These are phyloP conservation scores for Psilopsiagon aurifrons DNA, from an alignment of 2,113 vertebrate genomes.

Conservation along the genomic window DNA sequence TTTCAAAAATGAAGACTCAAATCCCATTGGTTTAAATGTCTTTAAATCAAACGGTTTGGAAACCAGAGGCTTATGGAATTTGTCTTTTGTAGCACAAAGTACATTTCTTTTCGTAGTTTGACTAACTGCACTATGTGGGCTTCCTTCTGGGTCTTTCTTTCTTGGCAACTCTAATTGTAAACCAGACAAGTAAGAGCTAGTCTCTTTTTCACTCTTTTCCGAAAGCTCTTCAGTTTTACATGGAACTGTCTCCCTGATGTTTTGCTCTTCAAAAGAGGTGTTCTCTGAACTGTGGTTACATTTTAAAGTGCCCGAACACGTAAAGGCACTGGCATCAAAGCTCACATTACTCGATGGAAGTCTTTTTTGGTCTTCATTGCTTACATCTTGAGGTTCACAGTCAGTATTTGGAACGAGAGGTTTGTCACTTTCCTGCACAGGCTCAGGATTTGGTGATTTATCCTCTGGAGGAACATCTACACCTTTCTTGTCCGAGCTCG, in stretches of 20 bases:
- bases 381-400: background rate
- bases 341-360: conserved; percentile 37
- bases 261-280: conserved; percentile 63
- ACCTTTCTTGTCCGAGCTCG: conserved; percentile 55
- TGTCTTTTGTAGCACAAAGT: conserved; percentile 75
- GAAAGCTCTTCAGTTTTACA: conserved; percentile 66
- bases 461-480: conserved; percentile 6
- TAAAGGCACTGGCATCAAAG: conserved; percentile 66
- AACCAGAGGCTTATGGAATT: conserved; percentile 68
- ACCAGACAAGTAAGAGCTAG: conserved; percentile 62
- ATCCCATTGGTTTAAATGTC: conserved; percentile 92
- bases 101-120: conserved; percentile 65
- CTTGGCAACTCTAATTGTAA: conserved; percentile 82
- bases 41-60: conserved; percentile 85
- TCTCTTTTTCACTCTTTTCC: conserved; percentile 74
- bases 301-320: conserved; percentile 73
- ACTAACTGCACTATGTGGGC: conserved; percentile 46
- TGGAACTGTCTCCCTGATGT: conserved; percentile 28
- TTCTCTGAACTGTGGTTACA: conserved; percentile 70
- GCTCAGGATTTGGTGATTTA: background rate
- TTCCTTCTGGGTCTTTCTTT: conserved; percentile 83
- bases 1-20: conserved; percentile 94
- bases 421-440: conserved; percentile 2
- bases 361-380: conserved; percentile 41
- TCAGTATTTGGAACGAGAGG: conserved; percentile 4